Evolutionary conservation across 2,113 vertebrate species (phyloP).

Genomic region (Dipodomys stephensi): DNA sequence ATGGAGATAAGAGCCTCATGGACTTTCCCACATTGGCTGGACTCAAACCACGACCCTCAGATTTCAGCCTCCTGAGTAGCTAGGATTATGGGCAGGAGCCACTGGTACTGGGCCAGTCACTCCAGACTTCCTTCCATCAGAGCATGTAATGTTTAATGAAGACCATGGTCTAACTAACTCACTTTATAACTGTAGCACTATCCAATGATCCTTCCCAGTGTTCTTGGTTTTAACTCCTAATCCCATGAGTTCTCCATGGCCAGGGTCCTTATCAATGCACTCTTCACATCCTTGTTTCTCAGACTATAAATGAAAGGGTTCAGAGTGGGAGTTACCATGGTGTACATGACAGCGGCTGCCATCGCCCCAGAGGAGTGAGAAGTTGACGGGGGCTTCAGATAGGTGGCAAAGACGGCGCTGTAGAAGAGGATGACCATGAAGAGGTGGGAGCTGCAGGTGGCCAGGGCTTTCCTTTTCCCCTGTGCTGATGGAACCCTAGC

Average conservation of each 20-base stretch:
- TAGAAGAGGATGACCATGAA: conserved; percentile 54
- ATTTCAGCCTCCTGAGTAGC: too few relatives aligned
- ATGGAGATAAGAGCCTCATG: too few relatives aligned
- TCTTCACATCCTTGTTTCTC: conserved; percentile 59
- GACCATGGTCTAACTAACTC: not conserved
- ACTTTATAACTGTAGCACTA: not conserved
- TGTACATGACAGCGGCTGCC: conserved; percentile 32
- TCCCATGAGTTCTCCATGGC: not conserved
- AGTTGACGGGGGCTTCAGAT: conserved; percentile 9
- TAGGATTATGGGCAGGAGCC: too few relatives aligned
- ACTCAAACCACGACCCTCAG: too few relatives aligned
- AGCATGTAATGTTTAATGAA: not conserved
- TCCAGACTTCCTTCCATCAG: not conserved
- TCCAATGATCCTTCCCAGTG: not conserved
- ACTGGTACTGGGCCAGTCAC: too few relatives aligned
- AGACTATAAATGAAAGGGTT: conserved; percentile 60
- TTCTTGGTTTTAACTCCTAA: not conserved
- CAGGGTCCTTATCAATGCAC: conserved; percentile 43
- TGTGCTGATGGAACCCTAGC: not conserved
- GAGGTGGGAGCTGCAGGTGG: conserved; percentile 39
- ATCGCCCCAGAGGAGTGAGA: not conserved
- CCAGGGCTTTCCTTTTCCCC: conserved; percentile 35
- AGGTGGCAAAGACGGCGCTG: conserved; percentile 55
- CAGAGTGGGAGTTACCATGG: conserved; percentile 35
- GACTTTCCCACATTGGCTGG: too few relatives aligned